Percentiles rank a stretch among this genome's conserved stretches.
Evolutionary conservation across 2,888 invertebrate species (phyloP).

Genomic region (Onchidella celtica): DNA sequence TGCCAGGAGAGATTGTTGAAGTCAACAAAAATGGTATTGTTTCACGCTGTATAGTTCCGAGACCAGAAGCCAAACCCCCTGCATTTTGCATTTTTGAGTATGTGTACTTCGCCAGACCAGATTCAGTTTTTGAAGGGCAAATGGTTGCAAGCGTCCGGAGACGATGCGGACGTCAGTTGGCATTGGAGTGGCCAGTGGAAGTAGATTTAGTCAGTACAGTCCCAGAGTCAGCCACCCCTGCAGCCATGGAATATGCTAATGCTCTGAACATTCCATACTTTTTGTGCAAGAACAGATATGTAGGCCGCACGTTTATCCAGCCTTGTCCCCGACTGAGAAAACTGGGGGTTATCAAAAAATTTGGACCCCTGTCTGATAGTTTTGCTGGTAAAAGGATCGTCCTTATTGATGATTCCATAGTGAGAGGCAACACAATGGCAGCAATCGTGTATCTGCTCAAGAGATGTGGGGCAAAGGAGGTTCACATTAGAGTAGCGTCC

Average conservation of each 20-base stretch:
- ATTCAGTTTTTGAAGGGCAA: constrained; percentile 92
- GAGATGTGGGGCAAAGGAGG: constrained; percentile 96
- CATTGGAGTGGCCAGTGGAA: constrained; percentile 92
- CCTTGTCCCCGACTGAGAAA: constrained; percentile 94
- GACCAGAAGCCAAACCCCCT: constrained; percentile 86
- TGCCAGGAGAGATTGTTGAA: constrained; percentile 96
- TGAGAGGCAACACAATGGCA: constrained; percentile 97
- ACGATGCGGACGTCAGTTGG: constrained; percentile 95
- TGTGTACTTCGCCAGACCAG: constrained; percentile 98
- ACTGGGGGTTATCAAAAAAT: constrained; percentile 97
- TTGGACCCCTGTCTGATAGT: constrained; percentile 95
- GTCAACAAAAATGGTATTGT: constrained; percentile 92
- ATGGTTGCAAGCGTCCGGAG: constrained; percentile 94
- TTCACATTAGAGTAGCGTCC: constrained; percentile 97
- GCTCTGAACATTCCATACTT: constrained; percentile 85
- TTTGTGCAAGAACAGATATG: constrained; percentile 95
- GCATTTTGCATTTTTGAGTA: constrained; percentile 99
- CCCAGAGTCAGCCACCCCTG: constrained; percentile 96
- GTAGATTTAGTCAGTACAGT: constrained; percentile 98
- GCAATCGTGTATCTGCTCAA: constrained; percentile 95
- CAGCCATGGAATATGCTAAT: constrained; percentile 95
- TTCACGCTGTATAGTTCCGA: constrained; percentile 91
- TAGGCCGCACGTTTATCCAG: constrained; percentile 98
- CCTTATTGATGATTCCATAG: constrained; percentile 98
- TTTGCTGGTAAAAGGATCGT: constrained; percentile 93